These are phyloP conservation scores for Euura lappo DNA, from an alignment of 1,140 invertebrate species.

Conservation along the genomic window DNA sequence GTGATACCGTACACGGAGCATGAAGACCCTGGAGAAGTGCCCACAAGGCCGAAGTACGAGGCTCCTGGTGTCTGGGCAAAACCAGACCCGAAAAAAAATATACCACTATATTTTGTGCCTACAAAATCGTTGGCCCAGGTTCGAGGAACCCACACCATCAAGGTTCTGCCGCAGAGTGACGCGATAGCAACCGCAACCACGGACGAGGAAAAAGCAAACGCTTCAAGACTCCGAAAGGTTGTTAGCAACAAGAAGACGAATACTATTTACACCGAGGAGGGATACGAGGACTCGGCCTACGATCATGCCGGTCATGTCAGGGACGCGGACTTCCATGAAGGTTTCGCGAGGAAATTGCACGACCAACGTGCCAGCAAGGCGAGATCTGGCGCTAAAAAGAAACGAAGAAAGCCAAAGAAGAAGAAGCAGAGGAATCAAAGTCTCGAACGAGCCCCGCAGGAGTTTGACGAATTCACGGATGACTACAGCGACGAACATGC, in stretches of 20 bases:
- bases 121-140: slow-evolving; percentile 73
- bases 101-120: slow-evolving; percentile 67
- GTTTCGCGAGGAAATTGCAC: slow-evolving; percentile 44
- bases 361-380: slow-evolving; percentile 24
- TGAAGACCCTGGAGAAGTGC: slow-evolving; percentile 51
- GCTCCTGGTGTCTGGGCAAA: slow-evolving; percentile 60
- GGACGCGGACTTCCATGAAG: slow-evolving; percentile 64
- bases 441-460: background rate
- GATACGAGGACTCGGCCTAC: slow-evolving; percentile 78
- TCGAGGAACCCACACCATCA: slow-evolving; percentile 65
- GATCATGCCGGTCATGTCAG: slow-evolving; percentile 77
- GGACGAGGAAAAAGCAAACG: slow-evolving; percentile 66
- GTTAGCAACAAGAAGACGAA: slow-evolving; percentile 74
- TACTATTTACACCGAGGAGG: slow-evolving; percentile 78
- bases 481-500: slow-evolving; percentile 26
- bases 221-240: slow-evolving; percentile 68
- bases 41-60: slow-evolving; percentile 60
- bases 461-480: slow-evolving; percentile 24
- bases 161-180: slow-evolving; percentile 65
- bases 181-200: slow-evolving; percentile 64
- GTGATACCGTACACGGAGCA: slow-evolving; percentile 54
- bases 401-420: background rate
- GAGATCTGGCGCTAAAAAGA: background rate
- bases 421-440: background rate
- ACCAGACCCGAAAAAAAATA: slow-evolving; percentile 47